Percentiles rank a stretch among this genome's conserved stretches.
These are phyloP conservation scores for Julus scandinavius DNA, from an alignment of 2,888 invertebrate genomes.

Conservation along the genomic window DNA sequence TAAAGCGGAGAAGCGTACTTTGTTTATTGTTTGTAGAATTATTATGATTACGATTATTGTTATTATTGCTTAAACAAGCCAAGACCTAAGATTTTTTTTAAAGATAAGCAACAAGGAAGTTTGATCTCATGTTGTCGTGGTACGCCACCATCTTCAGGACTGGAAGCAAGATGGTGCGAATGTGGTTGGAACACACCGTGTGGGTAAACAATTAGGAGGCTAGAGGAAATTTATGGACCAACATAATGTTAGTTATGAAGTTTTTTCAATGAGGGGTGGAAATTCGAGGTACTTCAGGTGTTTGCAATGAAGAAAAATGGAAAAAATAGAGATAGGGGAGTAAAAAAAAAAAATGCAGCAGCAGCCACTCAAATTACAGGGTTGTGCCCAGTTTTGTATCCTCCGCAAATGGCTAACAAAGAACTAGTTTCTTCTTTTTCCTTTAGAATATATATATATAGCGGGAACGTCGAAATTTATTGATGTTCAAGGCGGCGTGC, in stretches of 20 bases:
- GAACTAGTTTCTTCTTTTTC: neutral
- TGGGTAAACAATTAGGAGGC: neutral
- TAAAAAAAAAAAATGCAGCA: neutral
- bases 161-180: neutral
- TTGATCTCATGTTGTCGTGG: neutral
- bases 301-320: neutral
- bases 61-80: neutral
- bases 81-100: neutral
- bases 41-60: slow-evolving; percentile 23
- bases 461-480: neutral
- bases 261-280: neutral
- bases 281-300: slow-evolving; percentile 4
- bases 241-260: neutral
- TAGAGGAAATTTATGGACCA: neutral
- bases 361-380: slow-evolving; percentile 18
- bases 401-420: neutral
- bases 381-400: slow-evolving; percentile 18
- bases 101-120: neutral
- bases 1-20: neutral
- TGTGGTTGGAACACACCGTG: neutral
- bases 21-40: neutral
- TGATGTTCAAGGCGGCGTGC: neutral
- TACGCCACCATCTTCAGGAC: neutral
- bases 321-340: neutral
- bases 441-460: neutral